Conservation (phyloP, 2,113 vertebrate species). For the Anoplopoma fimbria region DNA sequence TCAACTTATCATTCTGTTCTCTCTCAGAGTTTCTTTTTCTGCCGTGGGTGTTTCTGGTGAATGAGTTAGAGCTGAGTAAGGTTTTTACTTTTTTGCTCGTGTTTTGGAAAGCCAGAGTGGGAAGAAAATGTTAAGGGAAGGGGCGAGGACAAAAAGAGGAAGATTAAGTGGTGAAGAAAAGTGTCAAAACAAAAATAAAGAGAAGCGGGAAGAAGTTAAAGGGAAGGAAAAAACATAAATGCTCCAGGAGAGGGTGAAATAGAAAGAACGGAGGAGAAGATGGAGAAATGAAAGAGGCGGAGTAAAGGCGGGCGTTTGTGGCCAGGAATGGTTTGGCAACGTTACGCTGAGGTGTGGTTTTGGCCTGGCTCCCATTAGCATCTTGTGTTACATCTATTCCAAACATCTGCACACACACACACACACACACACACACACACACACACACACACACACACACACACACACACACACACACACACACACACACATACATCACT, state of each 20-base stretch:
- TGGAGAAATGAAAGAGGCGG: conserved; percentile 43
- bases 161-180: conserved; percentile 20
- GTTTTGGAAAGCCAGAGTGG: conserved; percentile 40
- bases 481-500: conserved; percentile 32
- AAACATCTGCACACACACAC: conserved; percentile 48
- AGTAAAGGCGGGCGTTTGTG: conserved; percentile 48
- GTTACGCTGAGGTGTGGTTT: conserved; percentile 71
- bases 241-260: conserved; percentile 4
- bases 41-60: conserved; percentile 25
- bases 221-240: conserved; percentile 22
- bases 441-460: conserved; percentile 14
- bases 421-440: conserved; percentile 23
- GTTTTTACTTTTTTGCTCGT: conserved; percentile 4
- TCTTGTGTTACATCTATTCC: conserved; percentile 73
- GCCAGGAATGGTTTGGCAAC: conserved; percentile 63
- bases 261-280: conserved; percentile 27
- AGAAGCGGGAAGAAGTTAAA: conserved; percentile 2
- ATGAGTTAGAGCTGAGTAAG: conserved; percentile 32
- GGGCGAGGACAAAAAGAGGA: background rate
- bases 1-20: conserved; percentile 23
- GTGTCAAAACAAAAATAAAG: conserved; percentile 41
- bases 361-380: conserved; percentile 63
- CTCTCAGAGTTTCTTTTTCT: conserved; percentile 1
- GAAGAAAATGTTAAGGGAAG: conserved; percentile 20
- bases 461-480: conserved; percentile 23